These are phyloP conservation scores for Augiades crinisus DNA, from an alignment of 2,888 invertebrate genomes.

Conservation along the genomic window DNA sequence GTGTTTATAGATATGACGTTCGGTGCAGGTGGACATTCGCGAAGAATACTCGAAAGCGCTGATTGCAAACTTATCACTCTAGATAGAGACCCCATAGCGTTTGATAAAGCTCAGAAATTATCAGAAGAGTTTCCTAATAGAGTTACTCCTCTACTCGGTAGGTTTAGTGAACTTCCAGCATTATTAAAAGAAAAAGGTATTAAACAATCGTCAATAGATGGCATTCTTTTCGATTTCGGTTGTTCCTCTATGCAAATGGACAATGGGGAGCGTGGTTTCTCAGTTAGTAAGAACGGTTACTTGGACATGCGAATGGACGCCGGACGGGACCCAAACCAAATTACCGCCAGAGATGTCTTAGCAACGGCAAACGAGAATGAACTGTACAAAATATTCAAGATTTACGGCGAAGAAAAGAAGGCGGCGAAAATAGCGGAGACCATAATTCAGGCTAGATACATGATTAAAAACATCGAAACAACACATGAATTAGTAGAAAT, in stretches of 20 bases:
- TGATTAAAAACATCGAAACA: conserved; percentile 88
- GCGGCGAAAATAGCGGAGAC: conserved; percentile 93
- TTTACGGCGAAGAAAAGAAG: conserved; percentile 95
- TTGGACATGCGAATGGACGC: conserved; percentile 98
- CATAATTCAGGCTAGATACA: conserved; percentile 90
- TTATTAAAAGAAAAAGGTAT: conserved; percentile 83
- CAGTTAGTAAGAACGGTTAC: conserved; percentile 91
- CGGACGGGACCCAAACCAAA: conserved; percentile 83
- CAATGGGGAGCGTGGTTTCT: conserved; percentile 90
- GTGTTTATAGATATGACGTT: conserved; percentile 96
- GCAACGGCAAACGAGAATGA: conserved; percentile 89
- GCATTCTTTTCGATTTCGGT: conserved; percentile 95
- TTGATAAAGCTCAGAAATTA: conserved; percentile 84
- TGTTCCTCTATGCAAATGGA: conserved; percentile 98
- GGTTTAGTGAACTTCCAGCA: conserved; percentile 91
- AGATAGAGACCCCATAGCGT: conserved; percentile 93
- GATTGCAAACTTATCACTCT: conserved; percentile 88
- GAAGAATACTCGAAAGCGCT: conserved; percentile 84
- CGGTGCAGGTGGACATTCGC: conserved; percentile 95
- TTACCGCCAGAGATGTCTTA: conserved; percentile 94
- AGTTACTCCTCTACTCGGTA: conserved; percentile 90
- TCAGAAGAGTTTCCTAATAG: conserved; percentile 85
- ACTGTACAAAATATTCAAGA: conserved; percentile 91
- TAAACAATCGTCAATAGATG: conserved; percentile 87
- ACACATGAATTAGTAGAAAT: conserved; percentile 91